Conservation (phyloP, 1,140 invertebrate species). For the Spodoptera frugiperda region DNA sequence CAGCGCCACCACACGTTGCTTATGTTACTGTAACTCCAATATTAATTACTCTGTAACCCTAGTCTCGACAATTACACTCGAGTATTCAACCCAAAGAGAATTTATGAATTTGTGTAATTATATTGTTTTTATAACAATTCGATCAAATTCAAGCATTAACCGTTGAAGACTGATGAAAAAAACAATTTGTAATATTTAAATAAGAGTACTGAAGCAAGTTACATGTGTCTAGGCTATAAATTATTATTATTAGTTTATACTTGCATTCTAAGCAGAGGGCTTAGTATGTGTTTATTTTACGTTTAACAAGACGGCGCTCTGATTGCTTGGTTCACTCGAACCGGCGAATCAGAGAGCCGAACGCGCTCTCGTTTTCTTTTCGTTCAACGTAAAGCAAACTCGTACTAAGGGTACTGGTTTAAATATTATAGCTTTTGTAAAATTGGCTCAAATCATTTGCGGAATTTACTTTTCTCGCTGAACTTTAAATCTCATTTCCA, state of each 20-base stretch:
- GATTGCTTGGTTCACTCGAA: too few species aligned
- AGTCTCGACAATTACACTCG: slow-evolving; percentile 5
- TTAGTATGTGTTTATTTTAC: too few species aligned
- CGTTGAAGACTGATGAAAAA: slow-evolving; percentile 35
- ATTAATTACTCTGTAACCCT: slow-evolving; percentile 8
- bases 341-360: too few species aligned
- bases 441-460: too few species aligned
- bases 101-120: neutral
- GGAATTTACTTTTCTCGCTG: neutral
- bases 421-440: too few species aligned
- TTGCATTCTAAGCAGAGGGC: neutral
- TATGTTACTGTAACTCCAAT: slow-evolving; percentile 11
- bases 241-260: slow-evolving; percentile 1
- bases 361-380: too few species aligned
- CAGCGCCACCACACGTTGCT: neutral
- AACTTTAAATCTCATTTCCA: neutral
- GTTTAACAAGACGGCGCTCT: too few species aligned
- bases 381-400: too few species aligned
- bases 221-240: slow-evolving; percentile 3
- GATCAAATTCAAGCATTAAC: slow-evolving; percentile 28
- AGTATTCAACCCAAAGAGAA: slow-evolving; percentile 38
- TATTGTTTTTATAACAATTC: slow-evolving; percentile 1
- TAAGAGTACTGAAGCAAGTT: slow-evolving; percentile 17
- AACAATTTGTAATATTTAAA: slow-evolving; percentile 34
- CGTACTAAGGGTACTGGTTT: too few species aligned